These are phyloP conservation scores for Hypena proboscidalis DNA, from an alignment of 2,888 invertebrate species.

Conservation along the genomic window DNA sequence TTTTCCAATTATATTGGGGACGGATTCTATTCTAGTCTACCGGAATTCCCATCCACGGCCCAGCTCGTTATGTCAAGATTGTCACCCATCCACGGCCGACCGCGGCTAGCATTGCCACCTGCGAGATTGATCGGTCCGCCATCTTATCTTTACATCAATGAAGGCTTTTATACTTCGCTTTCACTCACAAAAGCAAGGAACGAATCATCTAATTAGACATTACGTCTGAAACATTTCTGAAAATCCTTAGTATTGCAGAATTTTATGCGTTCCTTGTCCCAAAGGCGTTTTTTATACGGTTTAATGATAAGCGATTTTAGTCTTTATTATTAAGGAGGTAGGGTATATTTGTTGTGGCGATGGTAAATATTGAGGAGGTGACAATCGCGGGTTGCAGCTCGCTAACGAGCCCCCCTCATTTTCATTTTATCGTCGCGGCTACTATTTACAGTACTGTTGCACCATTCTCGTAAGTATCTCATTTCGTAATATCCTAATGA, in stretches of 20 bases:
- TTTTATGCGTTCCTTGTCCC: slow-evolving; percentile 79
- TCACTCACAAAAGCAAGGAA: slow-evolving; percentile 54
- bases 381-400: slow-evolving; percentile 71
- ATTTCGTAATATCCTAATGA: slow-evolving; percentile 63
- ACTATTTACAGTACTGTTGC: slow-evolving; percentile 69
- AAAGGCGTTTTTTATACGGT: slow-evolving; percentile 61
- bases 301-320: slow-evolving; percentile 34
- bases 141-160: slow-evolving; percentile 25
- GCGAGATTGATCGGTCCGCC: too few species aligned
- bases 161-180: slow-evolving; percentile 34
- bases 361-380: slow-evolving; percentile 70
- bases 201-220: slow-evolving; percentile 80
- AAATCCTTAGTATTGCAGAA: slow-evolving; percentile 80
- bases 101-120: too few species aligned
- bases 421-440: slow-evolving; percentile 70
- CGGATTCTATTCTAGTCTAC: too few species aligned
- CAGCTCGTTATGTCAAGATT: too few species aligned
- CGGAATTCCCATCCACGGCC: too few species aligned
- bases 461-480: slow-evolving; percentile 57
- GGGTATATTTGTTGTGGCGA: slow-evolving; percentile 49
- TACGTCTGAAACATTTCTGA: slow-evolving; percentile 77
- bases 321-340: slow-evolving; percentile 46
- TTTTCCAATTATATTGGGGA: too few species aligned
- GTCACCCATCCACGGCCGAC: too few species aligned
- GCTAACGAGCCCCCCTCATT: slow-evolving; percentile 79